Percentiles rank a stretch among this genome's conserved stretches.
These are phyloP conservation scores for Drosophila pegasa DNA, from an alignment of 2,888 invertebrate species.

Conservation along the genomic window DNA sequence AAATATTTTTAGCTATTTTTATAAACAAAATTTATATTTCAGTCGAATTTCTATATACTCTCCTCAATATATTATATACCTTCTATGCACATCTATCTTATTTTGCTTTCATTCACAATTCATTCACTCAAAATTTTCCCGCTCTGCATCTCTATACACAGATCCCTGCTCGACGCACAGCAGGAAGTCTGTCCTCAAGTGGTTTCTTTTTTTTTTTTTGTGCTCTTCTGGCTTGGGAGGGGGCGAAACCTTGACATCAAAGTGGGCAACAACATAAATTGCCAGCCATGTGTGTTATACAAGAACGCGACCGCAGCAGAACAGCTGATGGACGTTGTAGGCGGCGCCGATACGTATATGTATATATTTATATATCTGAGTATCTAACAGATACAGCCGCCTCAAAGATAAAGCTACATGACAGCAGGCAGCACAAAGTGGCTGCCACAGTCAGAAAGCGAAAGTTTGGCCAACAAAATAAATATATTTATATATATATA, in stretches of 20 bases:
- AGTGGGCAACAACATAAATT: constrained; percentile 69
- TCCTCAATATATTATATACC: neutral
- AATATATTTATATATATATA: constrained; percentile 5
- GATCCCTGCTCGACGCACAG: constrained; percentile 47
- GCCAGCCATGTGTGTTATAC: constrained; percentile 44
- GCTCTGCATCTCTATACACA: constrained; percentile 3
- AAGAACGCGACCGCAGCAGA: constrained; percentile 38
- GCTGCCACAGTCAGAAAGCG: constrained; percentile 37
- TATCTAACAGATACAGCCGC: constrained; percentile 66
- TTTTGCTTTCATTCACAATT: neutral
- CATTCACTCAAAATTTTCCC: neutral
- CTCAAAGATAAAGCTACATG: constrained; percentile 9
- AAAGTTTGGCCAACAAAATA: constrained; percentile 52
- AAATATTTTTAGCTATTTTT: neutral
- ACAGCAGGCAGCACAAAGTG: constrained; percentile 40
- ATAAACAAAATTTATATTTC: neutral
- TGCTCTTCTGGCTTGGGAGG: neutral
- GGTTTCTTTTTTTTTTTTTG: constrained; percentile 40
- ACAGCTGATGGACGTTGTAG: constrained; percentile 62
- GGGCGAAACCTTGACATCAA: constrained; percentile 74
- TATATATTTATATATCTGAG: constrained; percentile 61
- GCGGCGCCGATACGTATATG: constrained; percentile 25
- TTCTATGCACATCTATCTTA: too few species aligned
- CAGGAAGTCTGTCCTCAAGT: constrained; percentile 67
- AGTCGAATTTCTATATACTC: neutral